Percentiles rank a stretch among this genome's conserved stretches.
These are phyloP conservation scores for Ailurus styani DNA, from an alignment of 2,113 vertebrate species.

Conservation along the genomic window DNA sequence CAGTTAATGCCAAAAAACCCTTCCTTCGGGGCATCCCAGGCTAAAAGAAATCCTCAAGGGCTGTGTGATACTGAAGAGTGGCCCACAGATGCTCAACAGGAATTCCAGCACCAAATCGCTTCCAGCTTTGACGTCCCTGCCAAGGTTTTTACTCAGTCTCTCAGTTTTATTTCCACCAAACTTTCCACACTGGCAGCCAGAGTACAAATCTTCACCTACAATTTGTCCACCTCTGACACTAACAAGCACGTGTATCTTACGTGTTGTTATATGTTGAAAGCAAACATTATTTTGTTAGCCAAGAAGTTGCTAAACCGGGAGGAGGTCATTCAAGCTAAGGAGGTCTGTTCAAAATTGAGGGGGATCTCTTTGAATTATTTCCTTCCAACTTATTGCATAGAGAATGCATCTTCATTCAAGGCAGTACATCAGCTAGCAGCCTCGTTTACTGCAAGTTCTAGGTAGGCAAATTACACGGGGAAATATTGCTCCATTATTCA, in stretches of 20 bases:
- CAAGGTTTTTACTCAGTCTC: slow-evolving; percentile 54
- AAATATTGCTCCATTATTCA: background rate
- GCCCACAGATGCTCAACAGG: slow-evolving; percentile 55
- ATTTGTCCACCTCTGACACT: slow-evolving; percentile 56
- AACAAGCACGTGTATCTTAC: slow-evolving; percentile 41
- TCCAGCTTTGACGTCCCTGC: slow-evolving; percentile 62
- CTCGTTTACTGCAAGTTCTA: background rate
- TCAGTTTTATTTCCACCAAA: slow-evolving; percentile 55
- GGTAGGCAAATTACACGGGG: background rate
- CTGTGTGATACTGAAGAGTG: slow-evolving; percentile 18
- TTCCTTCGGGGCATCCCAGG: slow-evolving; percentile 20
- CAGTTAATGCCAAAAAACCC: background rate
- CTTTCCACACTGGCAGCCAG: slow-evolving; percentile 44
- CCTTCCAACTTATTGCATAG: slow-evolving; percentile 29
- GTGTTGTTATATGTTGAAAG: slow-evolving; percentile 42
- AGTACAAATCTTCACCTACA: slow-evolving; percentile 55
- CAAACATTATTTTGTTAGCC: slow-evolving; percentile 47
- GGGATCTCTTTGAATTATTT: slow-evolving; percentile 39
- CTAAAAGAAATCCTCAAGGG: slow-evolving; percentile 38
- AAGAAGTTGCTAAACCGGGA: slow-evolving; percentile 47
- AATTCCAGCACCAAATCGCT: slow-evolving; percentile 44
- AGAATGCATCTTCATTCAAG: slow-evolving; percentile 19
- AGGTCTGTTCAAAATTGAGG: slow-evolving; percentile 45
- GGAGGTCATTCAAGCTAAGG: slow-evolving; percentile 14
- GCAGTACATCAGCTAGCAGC: background rate